These are phyloP conservation scores for Eilema griseolum DNA, from an alignment of 2,888 invertebrate genomes.

Conservation along the genomic window DNA sequence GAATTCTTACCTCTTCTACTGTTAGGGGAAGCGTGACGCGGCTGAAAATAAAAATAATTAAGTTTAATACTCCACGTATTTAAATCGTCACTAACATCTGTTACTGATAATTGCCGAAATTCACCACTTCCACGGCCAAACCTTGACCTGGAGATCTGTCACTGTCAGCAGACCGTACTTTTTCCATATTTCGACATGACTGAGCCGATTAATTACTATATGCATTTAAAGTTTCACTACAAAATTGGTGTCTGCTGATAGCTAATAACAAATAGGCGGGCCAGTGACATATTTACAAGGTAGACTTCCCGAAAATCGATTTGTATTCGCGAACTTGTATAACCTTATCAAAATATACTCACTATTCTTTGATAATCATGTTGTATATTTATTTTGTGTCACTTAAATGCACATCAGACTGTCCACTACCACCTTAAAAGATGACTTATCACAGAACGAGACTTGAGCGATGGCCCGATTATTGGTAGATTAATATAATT, in stretches of 20 bases:
- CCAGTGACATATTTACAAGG: conserved; percentile 58
- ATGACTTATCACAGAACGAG: conserved; percentile 83
- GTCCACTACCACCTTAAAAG: conserved; percentile 82
- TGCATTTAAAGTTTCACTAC: conserved; percentile 33
- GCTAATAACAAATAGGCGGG: conserved; percentile 53
- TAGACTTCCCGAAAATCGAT: conserved; percentile 79
- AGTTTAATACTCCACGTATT: conserved; percentile 36
- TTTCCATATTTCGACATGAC: conserved; percentile 40
- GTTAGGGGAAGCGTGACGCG: conserved; percentile 98
- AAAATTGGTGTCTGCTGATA: conserved; percentile 59
- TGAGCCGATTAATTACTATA: conserved; percentile 34
- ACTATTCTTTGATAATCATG: conserved; percentile 92
- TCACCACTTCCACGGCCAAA: conserved; percentile 49
- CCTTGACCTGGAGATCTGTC: conserved; percentile 77
- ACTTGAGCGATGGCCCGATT: conserved; percentile 82
- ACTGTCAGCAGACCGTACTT: conserved; percentile 62
- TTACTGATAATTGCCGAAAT: conserved; percentile 50
- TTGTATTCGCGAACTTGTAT: conserved; percentile 73
- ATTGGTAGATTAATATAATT: conserved; percentile 79
- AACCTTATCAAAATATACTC: conserved; percentile 83
- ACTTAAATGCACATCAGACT: conserved; percentile 85
- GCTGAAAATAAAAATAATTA: conserved; percentile 88
- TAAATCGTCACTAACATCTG: conserved; percentile 60
- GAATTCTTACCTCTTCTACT: conserved; percentile 95
- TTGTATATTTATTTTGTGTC: conserved; percentile 78